Conservation (phyloP, 2,888 invertebrate species). For the Anaspis maculata region DNA sequence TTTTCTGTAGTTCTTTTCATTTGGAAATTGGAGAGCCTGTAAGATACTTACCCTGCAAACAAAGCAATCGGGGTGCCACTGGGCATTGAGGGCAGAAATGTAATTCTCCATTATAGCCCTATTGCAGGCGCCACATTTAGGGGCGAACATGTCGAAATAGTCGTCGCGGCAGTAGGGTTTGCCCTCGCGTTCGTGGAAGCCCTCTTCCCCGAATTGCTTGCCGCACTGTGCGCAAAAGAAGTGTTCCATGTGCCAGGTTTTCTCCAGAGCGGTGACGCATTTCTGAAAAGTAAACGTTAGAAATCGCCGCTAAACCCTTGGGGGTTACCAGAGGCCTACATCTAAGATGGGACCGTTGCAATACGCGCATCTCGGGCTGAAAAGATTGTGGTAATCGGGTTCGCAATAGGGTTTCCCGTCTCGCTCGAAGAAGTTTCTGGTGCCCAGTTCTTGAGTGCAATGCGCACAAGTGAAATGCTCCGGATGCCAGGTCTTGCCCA, state of each 20-base stretch:
- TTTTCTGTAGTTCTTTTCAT: not conserved
- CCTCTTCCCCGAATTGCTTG: conserved; percentile 93
- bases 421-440: conserved; percentile 96
- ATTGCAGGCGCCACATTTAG: conserved; percentile 93
- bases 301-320: not conserved
- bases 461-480: conserved; percentile 98
- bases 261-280: conserved; percentile 96
- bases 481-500: conserved; percentile 98
- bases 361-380: conserved; percentile 97
- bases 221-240: conserved; percentile 98
- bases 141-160: conserved; percentile 96
- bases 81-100: conserved; percentile 92
- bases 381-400: conserved; percentile 95
- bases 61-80: conserved; percentile 99
- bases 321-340: conserved; percentile 52
- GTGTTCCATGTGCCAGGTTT: conserved; percentile 98
- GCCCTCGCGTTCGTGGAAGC: conserved; percentile 94
- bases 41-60: conserved; percentile 87
- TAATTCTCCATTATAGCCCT: conserved; percentile 97
- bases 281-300: conserved; percentile 57
- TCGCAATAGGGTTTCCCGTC: conserved; percentile 97
- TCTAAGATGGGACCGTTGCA: conserved; percentile 98
- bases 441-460: conserved; percentile 93
- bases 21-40: not conserved
- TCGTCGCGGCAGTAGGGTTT: conserved; percentile 94